Conservation (phyloP, 2,113 vertebrate genomes). For the Todiramphus chloris region DNA sequence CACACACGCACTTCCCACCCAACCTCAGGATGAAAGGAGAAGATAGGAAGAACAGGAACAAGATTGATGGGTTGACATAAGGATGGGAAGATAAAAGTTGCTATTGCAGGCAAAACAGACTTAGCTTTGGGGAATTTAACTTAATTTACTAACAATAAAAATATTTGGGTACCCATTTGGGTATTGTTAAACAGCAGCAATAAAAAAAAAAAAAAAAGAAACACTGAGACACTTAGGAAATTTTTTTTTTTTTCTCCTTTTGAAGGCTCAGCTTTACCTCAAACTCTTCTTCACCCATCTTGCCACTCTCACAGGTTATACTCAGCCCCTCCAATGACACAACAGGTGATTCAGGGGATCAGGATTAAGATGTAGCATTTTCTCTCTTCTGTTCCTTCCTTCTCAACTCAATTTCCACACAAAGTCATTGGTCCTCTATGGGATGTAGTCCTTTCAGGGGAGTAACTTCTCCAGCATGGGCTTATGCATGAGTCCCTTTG, state of each 20-base stretch:
- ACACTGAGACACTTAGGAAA: not conserved
- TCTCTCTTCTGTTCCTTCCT: not conserved
- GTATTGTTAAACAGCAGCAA: not conserved
- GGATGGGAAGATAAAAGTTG: not conserved
- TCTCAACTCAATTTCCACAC: not conserved
- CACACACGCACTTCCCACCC: not conserved
- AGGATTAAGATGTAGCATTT: rapidly evolving
- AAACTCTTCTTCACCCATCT: not conserved
- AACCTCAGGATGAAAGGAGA: not conserved
- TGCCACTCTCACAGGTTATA: not conserved
- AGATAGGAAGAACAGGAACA: not conserved
- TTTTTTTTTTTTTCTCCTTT: not conserved
- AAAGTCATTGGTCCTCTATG: not conserved
- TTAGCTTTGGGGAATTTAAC: not conserved
- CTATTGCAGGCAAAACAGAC: not conserved
- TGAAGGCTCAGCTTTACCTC: not conserved
- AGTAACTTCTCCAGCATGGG: not conserved
- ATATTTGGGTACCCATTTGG: not conserved
- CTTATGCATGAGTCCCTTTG: not conserved
- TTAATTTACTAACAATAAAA: not conserved
- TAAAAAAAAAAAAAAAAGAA: not conserved
- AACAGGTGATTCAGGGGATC: not conserved
- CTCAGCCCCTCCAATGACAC: not conserved
- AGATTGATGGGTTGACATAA: not conserved
- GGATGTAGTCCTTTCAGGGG: not conserved